These are phyloP conservation scores for Zoroaster sp. DNA, from an alignment of 53 echinoderm and acorn worm species.

Conservation along the genomic window DNA sequence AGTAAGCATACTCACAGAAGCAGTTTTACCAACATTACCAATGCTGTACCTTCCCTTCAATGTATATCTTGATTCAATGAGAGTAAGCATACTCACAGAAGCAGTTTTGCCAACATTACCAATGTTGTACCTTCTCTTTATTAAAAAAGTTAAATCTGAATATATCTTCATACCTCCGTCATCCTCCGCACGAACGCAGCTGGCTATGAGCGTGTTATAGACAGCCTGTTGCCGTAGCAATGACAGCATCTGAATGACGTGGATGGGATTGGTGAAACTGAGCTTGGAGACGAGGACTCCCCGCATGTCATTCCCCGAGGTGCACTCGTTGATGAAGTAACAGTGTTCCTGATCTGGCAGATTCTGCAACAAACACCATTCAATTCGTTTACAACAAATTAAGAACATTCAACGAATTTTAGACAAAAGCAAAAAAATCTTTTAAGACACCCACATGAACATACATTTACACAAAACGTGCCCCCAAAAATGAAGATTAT, in stretches of 20 bases:
- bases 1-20: too few species aligned
- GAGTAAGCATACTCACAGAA: too few species aligned
- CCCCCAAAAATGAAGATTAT: too few species aligned
- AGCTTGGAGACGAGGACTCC: constrained; percentile 90
- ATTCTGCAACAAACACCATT: constrained; percentile 12
- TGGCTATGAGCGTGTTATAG: constrained; percentile 94
- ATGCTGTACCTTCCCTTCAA: too few species aligned
- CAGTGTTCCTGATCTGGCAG: constrained; percentile 94
- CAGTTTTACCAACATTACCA: too few species aligned
- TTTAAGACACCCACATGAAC: too few species aligned
- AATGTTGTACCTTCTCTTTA: too few species aligned
- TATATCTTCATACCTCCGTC: constrained; percentile 64
- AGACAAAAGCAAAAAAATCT: background rate
- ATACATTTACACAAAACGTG: too few species aligned
- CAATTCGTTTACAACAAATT: too few species aligned
- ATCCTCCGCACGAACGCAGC: constrained; percentile 81
- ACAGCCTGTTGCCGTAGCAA: constrained; percentile 87
- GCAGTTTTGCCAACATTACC: too few species aligned
- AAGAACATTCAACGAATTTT: background rate
- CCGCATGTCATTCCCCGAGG: constrained; percentile 69
- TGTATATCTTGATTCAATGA: too few species aligned
- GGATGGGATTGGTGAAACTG: constrained; percentile 70
- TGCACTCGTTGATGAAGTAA: constrained; percentile 92
- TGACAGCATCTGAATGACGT: constrained; percentile 68
- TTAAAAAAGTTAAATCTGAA: too few species aligned